Conservation (phyloP, 1,140 invertebrate genomes). For the Grapholita molesta region DNA sequence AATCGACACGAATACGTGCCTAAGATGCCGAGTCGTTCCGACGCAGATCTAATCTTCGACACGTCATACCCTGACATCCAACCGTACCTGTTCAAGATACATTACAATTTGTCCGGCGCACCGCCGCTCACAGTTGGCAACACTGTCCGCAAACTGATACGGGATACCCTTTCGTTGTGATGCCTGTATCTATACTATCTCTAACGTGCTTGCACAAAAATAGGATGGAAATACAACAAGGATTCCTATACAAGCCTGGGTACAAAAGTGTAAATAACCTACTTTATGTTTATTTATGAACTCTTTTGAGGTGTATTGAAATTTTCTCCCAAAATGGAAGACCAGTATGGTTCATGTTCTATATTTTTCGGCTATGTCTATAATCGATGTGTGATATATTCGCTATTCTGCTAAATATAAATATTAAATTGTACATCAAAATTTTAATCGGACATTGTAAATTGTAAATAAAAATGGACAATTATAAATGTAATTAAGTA, state of each 20-base stretch:
- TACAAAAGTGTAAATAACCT: not conserved
- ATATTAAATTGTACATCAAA: conserved; percentile 5
- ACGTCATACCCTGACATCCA: conserved; percentile 95
- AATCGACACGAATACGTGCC: conserved; percentile 97
- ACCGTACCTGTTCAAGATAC: conserved; percentile 95
- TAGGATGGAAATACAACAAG: too few species aligned
- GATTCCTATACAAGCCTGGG: not conserved
- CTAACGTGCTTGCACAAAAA: not conserved
- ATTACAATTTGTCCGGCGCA: conserved; percentile 86
- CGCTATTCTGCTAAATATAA: not conserved
- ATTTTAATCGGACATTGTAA: not conserved
- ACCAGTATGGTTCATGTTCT: not conserved
- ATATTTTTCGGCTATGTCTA: conserved; percentile 2
- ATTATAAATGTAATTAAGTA: conserved; percentile 1
- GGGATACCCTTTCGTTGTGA: conserved; percentile 90
- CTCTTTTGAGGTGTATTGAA: not conserved
- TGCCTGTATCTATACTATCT: conserved; percentile 31
- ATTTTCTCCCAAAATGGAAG: not conserved
- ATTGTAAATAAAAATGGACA: conserved; percentile 12
- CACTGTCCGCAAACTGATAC: conserved; percentile 93
- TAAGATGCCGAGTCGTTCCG: conserved; percentile 94
- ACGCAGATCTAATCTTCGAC: conserved; percentile 96
- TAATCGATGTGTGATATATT: conserved; percentile 19
- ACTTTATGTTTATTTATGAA: too few species aligned
- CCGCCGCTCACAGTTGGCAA: conserved; percentile 87